Evolutionary conservation across 2,888 invertebrate genomes (phyloP).

Genomic region (Tenthredo livida): DNA sequence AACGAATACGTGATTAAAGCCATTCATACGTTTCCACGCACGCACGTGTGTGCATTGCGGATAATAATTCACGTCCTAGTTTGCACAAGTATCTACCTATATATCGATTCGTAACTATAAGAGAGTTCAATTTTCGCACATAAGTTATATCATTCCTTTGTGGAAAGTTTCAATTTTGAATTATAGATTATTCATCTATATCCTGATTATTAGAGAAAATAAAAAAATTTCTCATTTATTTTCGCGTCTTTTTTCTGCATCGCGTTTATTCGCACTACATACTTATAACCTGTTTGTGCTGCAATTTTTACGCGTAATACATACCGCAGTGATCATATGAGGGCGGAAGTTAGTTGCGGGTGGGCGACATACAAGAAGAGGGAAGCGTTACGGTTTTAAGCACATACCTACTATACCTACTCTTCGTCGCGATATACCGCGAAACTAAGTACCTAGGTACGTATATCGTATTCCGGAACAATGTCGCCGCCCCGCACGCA

Average conservation of each 20-base stretch:
- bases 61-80: background rate
- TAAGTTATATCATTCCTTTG: too few relatives aligned
- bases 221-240: too few relatives aligned
- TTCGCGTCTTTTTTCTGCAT: too few relatives aligned
- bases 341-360: slow-evolving; percentile 43
- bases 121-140: too few relatives aligned
- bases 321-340: background rate
- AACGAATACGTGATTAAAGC: slow-evolving; percentile 5
- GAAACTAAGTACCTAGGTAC: slow-evolving; percentile 29
- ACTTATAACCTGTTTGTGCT: too few relatives aligned
- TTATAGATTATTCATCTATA: too few relatives aligned
- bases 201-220: too few relatives aligned
- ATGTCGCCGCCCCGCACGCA: background rate
- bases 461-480: slow-evolving; percentile 27
- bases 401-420: background rate
- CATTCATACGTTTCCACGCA: slow-evolving; percentile 4
- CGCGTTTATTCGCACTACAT: too few relatives aligned
- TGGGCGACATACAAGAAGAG: slow-evolving; percentile 6
- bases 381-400: slow-evolving; percentile 25
- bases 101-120: too few relatives aligned
- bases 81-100: too few relatives aligned
- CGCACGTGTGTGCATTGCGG: background rate
- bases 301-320: too few relatives aligned
- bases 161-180: too few relatives aligned
- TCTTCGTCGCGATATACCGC: slow-evolving; percentile 10